phyloP scores from a whole-genome alignment of 2,113 vertebrate genomes.

The Cebidichthys violaceus region DNA sequence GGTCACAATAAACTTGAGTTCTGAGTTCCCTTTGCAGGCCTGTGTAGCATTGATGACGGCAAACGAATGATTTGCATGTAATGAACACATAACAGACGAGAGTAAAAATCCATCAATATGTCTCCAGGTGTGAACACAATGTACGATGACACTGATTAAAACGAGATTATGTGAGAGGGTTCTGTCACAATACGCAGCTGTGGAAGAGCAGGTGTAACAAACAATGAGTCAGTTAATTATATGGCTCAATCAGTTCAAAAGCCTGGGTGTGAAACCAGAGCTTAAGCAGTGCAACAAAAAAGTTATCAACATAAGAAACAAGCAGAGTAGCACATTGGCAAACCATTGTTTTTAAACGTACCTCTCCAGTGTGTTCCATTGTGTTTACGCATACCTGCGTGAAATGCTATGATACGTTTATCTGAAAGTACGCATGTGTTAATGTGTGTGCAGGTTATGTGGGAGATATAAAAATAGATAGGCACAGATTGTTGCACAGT shows the following conservation, averaged over 20 bases:
- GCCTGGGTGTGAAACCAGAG: not conserved
- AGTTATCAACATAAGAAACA: not conserved
- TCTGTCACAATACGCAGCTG: not conserved
- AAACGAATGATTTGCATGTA: not conserved
- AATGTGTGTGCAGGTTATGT: not conserved
- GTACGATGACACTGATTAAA: not conserved
- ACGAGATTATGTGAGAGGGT: not conserved
- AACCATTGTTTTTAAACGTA: not conserved
- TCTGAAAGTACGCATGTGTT: not conserved
- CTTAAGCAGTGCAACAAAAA: not conserved
- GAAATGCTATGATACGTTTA: not conserved
- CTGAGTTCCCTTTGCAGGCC: not conserved
- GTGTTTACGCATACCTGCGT: not conserved
- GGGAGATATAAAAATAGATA: conserved; percentile 7
- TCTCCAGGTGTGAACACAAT: not conserved
- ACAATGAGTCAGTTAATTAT: conserved; percentile 15
- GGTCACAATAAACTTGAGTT: not conserved
- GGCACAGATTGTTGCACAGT: conserved; percentile 5
- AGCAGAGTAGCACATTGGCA: not conserved
- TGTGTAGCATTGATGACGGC: not conserved
- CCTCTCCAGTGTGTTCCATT: not conserved
- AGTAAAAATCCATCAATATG: not conserved
- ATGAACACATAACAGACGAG: not conserved
- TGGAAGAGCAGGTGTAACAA: not conserved
- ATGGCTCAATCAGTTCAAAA: not conserved